These are phyloP conservation scores for Morelia viridis DNA, from an alignment of 2,797 vertebrate genomes.

Conservation along the genomic window DNA sequence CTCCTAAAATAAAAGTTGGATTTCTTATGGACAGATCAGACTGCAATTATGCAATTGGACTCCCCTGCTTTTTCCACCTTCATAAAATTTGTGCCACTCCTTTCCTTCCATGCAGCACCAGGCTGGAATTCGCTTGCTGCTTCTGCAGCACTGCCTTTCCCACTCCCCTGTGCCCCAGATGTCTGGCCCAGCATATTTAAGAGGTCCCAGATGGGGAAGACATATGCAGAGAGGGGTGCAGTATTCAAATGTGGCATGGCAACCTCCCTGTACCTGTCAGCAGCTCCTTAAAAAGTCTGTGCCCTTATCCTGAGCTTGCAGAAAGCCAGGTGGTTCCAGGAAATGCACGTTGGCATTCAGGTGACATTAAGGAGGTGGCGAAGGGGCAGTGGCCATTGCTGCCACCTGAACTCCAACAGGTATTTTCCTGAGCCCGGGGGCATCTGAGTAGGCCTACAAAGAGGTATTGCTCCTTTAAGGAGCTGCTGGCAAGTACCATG, in stretches of 20 bases:
- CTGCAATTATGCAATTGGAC: neutral
- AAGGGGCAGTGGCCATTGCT: neutral
- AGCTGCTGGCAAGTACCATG: neutral
- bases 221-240: neutral
- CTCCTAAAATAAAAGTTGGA: neutral
- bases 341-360: neutral
- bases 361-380: neutral
- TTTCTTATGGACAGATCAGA: neutral
- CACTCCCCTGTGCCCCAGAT: neutral
- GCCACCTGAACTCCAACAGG: neutral
- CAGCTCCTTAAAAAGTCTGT: neutral
- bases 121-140: neutral
- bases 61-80: neutral
- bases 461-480: neutral
- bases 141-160: neutral
- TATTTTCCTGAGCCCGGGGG: neutral
- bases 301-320: neutral
- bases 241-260: too few relatives aligned
- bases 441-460: neutral
- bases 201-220: neutral
- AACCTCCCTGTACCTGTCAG: neutral
- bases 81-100: neutral
- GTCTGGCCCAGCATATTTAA: neutral
- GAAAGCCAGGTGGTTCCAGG: neutral
- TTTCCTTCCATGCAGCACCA: neutral